Conservation (phyloP, 2,888 invertebrate species). For the Eilema sororculum region DNA sequence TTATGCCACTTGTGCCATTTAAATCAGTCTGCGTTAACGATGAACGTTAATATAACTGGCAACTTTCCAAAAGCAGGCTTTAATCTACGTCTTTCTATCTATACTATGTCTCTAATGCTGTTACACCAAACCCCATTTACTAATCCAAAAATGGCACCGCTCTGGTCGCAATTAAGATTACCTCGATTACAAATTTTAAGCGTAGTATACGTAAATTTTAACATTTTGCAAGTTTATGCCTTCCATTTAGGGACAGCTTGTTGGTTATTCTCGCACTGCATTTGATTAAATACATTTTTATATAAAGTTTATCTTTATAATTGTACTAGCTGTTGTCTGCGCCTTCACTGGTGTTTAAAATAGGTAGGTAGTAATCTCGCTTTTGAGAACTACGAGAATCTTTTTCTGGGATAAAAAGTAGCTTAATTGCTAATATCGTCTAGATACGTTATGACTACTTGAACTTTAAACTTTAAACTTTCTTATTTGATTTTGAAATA, state of each 20-base stretch:
- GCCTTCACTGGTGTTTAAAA: not conserved
- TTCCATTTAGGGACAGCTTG: not conserved
- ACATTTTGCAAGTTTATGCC: not conserved
- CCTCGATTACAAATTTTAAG: slow-evolving; percentile 34
- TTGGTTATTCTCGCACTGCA: not conserved
- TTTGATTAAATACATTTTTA: not conserved
- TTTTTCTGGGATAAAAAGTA: too few relatives aligned
- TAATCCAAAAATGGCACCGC: slow-evolving; percentile 34
- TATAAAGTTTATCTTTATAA: not conserved
- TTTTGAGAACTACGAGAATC: too few relatives aligned
- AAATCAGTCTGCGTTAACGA: slow-evolving; percentile 27
- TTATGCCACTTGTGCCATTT: slow-evolving; percentile 12
- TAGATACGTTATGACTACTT: too few relatives aligned
- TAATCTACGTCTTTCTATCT: too few relatives aligned
- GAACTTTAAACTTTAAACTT: too few relatives aligned
- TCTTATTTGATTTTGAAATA: not conserved
- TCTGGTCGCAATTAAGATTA: slow-evolving; percentile 47
- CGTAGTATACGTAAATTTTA: not conserved
- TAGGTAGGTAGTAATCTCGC: not conserved
- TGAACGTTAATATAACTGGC: slow-evolving; percentile 27
- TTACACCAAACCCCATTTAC: slow-evolving; percentile 36
- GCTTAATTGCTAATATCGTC: not conserved
- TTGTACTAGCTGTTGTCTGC: not conserved
- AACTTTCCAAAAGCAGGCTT: slow-evolving; percentile 39
- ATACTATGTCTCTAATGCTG: slow-evolving; percentile 41